Conservation (phyloP, 2,113 vertebrate species). For the Oophaga pumilio region DNA sequence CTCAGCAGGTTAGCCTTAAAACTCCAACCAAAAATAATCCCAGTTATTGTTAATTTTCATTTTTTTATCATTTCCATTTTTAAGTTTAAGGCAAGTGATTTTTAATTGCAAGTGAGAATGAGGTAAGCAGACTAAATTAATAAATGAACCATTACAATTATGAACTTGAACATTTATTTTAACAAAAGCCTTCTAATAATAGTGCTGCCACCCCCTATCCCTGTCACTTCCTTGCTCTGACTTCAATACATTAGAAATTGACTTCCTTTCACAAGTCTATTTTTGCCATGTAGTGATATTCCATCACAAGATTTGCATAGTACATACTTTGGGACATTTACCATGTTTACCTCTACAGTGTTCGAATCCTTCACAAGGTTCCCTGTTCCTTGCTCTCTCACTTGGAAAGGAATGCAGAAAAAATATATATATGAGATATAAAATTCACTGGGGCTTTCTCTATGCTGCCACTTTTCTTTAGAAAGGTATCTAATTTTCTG, state of each 20-base stretch:
- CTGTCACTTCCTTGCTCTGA: neutral
- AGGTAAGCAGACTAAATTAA: neutral
- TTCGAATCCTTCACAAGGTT: neutral
- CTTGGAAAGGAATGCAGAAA: neutral
- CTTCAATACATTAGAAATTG: constrained; percentile 30
- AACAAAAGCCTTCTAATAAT: constrained; percentile 50
- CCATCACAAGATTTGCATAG: neutral
- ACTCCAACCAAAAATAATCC: too few species aligned
- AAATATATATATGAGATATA: neutral
- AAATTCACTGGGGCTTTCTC: neutral
- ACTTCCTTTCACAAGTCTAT: constrained; percentile 41
- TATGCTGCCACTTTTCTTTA: neutral
- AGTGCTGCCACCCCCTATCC: constrained; percentile 22
- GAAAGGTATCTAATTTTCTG: neutral
- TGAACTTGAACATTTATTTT: constrained; percentile 25
- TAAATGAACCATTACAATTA: constrained; percentile 15
- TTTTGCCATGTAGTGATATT: constrained; percentile 38
- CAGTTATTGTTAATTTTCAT: too few species aligned
- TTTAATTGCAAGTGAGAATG: neutral
- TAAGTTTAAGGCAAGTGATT: neutral
- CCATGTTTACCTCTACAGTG: neutral
- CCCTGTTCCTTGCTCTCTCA: neutral
- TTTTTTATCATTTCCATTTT: too few species aligned
- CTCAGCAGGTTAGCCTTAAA: too few species aligned
- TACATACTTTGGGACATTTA: neutral